These are phyloP conservation scores for Sarcophaga bullata DNA, from an alignment of 1,140 invertebrate species.

Conservation along the genomic window DNA sequence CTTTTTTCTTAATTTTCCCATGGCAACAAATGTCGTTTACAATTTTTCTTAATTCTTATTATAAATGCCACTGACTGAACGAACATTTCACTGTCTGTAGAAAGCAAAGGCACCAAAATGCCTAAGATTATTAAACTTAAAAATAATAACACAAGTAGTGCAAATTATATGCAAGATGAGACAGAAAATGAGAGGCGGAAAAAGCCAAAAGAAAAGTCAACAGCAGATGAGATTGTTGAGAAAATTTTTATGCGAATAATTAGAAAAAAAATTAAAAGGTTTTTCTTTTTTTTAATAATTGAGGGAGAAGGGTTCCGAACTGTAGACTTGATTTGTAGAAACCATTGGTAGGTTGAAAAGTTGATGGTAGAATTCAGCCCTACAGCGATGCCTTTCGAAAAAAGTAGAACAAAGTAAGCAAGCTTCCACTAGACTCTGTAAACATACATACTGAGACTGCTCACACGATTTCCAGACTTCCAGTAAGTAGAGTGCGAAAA, in stretches of 20 bases:
- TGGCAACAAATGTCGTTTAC: not conserved
- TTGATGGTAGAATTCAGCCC: no score
- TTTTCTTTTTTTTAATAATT: no score
- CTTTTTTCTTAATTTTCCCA: not conserved
- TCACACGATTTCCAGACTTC: no score
- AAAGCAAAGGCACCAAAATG: not conserved
- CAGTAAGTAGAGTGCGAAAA: no score
- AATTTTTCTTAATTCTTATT: conserved; percentile 4
- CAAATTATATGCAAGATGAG: not conserved
- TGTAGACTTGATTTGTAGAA: no score
- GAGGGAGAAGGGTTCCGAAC: no score
- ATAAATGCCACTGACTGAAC: not conserved
- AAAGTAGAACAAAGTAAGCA: no score
- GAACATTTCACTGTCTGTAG: not conserved
- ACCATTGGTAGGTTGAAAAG: no score
- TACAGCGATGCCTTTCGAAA: no score
- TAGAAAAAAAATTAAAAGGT: not conserved
- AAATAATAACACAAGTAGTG: not conserved
- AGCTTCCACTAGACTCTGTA: no score
- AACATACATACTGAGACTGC: no score
- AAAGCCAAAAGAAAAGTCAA: not conserved
- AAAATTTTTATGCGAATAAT: conserved; percentile 3
- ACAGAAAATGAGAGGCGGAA: not conserved
- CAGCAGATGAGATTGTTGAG: conserved; percentile 9
- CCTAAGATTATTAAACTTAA: not conserved